Percentiles rank a stretch among this genome's conserved stretches.
Conservation (phyloP, 2,888 invertebrate species). For the Thysanoteuthis rhombus region DNA sequence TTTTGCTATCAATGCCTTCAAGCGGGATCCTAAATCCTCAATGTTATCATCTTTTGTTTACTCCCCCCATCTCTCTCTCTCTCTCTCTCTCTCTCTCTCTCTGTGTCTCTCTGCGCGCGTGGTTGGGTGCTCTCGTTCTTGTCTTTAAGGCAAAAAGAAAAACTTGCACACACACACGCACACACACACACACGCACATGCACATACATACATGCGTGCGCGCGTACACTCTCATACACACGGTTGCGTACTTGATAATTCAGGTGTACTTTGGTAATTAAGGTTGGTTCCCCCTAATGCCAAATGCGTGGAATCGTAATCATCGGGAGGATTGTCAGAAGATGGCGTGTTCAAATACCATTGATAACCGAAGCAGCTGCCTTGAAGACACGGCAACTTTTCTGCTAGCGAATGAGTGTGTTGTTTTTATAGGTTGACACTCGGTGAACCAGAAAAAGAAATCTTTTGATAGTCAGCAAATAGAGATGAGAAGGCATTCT, state of each 20-base stretch:
- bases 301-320: background rate
- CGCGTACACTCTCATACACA: too few species aligned
- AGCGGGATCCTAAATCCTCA: background rate
- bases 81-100: background rate
- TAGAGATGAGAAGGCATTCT: background rate
- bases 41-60: background rate
- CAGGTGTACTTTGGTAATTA: background rate
- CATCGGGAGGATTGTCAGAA: background rate
- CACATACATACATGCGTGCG: background rate
- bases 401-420: background rate
- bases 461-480: background rate
- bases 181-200: background rate
- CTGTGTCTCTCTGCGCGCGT: background rate
- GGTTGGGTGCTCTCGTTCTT: background rate
- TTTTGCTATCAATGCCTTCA: background rate
- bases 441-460: background rate
- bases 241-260: background rate
- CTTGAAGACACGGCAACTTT: background rate
- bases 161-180: background rate
- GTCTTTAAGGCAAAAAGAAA: background rate
- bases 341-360: background rate
- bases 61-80: background rate
- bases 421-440: background rate
- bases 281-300: background rate
- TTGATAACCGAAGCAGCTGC: background rate